Percentiles rank a stretch among this genome's conserved stretches.
Conservation (phyloP, 2,113 vertebrate genomes). For the Oceanites oceanicus region DNA sequence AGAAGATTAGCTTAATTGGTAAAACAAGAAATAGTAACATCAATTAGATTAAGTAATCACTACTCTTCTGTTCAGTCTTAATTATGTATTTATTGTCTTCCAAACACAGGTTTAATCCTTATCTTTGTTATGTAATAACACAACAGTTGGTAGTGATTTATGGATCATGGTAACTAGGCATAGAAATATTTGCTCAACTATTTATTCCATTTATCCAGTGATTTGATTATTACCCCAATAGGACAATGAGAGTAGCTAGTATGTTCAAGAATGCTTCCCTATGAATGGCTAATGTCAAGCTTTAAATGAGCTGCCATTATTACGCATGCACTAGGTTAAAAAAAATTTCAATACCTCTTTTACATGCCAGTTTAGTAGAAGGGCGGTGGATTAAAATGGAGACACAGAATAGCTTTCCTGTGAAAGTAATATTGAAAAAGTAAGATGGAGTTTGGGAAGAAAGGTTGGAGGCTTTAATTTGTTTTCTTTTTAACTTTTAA, state of each 20-base stretch:
- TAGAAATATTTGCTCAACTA: neutral
- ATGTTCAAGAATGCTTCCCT: neutral
- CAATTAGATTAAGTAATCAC: neutral
- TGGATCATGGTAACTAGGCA: neutral
- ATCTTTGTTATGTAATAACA: neutral
- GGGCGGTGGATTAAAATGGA: neutral
- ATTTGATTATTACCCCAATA: neutral
- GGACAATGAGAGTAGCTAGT: neutral
- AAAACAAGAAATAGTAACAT: neutral
- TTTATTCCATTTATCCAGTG: neutral
- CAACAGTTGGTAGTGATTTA: neutral
- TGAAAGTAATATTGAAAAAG: neutral
- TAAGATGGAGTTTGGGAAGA: neutral
- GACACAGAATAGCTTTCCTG: neutral
- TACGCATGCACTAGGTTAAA: neutral
- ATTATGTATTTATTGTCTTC: neutral
- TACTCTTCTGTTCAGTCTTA: neutral
- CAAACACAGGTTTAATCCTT: neutral
- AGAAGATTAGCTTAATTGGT: slow-evolving; percentile 32
- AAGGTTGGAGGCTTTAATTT: neutral
- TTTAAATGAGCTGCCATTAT: neutral
- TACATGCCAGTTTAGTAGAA: neutral
- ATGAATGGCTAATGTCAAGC: neutral
- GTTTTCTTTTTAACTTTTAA: neutral
- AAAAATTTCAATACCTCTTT: neutral